Evolutionary conservation across 1,140 invertebrate genomes (phyloP).

Genomic region (Berghia stephanieae): DNA sequence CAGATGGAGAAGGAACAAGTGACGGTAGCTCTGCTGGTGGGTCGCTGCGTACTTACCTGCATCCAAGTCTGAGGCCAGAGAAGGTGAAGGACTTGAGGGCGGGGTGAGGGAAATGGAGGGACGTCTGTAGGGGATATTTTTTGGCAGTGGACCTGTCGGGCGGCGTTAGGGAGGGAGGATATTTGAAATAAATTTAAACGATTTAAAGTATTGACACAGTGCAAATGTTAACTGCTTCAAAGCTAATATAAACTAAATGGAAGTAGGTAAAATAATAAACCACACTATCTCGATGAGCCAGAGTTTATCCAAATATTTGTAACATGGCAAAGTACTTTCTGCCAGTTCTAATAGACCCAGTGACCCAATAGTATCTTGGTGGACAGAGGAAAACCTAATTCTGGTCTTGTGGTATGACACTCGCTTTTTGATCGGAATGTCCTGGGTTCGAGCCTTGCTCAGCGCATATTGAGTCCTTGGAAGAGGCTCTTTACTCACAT

Average conservation of each 20-base stretch:
- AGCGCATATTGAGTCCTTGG: no score
- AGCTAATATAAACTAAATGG: neutral
- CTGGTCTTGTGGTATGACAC: no score
- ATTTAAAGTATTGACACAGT: neutral
- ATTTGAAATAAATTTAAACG: neutral
- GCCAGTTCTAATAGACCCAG: neutral
- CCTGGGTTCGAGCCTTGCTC: no score
- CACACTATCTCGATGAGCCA: neutral
- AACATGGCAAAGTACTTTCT: neutral
- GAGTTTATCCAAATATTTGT: neutral
- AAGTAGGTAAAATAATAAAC: neutral
- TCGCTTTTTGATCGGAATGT: no score
- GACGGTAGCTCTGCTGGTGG: neutral
- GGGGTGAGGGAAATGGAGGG: constrained; percentile 61
- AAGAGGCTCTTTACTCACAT: no score
- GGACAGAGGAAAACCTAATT: no score
- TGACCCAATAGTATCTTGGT: neutral
- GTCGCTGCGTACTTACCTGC: constrained; percentile 25
- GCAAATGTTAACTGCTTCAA: neutral
- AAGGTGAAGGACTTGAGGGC: constrained; percentile 50
- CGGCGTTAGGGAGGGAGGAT: no score
- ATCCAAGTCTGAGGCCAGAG: constrained; percentile 12
- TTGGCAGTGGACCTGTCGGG: constrained; percentile 76
- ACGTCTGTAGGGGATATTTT: constrained; percentile 72
- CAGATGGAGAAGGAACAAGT: neutral